Conservation (phyloP, 2,888 invertebrate species). For the Epinotia bilunana region DNA sequence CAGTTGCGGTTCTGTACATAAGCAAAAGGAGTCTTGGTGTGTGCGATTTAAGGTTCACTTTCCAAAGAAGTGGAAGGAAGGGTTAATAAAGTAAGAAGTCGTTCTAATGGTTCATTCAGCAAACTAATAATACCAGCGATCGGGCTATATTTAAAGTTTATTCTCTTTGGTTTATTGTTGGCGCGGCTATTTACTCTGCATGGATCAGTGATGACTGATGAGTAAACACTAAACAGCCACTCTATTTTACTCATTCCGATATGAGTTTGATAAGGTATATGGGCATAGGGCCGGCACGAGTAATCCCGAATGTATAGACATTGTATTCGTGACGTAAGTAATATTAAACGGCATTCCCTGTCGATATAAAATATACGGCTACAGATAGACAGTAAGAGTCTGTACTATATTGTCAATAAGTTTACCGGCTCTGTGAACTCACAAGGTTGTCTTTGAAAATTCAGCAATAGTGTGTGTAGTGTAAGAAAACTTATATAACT, state of each 20-base stretch:
- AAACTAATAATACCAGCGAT: conserved; percentile 14
- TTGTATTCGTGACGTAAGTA: neutral
- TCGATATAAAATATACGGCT: no score
- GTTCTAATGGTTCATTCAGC: conserved; percentile 19
- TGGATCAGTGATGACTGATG: conserved; percentile 8
- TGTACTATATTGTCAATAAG: no score
- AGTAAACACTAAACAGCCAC: conserved; percentile 7
- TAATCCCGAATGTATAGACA: neutral
- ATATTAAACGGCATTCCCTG: neutral
- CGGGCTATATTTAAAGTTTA: conserved; percentile 25
- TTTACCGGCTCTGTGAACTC: no score
- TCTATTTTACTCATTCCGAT: neutral
- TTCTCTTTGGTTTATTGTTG: conserved; percentile 18
- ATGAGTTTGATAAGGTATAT: neutral
- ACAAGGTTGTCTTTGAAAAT: no score
- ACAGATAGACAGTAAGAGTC: no score
- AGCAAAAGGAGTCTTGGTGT: neutral
- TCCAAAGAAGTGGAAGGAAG: neutral
- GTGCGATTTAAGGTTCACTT: neutral
- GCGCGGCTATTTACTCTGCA: neutral
- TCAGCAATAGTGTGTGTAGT: no score
- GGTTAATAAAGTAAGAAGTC: conserved; percentile 21
- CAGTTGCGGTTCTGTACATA: neutral
- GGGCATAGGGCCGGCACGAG: neutral
- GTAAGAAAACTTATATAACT: no score